Base-by-base conservation (phyloP, 2,113 vertebrate genomes). In the Corydoras sp. region DNA sequence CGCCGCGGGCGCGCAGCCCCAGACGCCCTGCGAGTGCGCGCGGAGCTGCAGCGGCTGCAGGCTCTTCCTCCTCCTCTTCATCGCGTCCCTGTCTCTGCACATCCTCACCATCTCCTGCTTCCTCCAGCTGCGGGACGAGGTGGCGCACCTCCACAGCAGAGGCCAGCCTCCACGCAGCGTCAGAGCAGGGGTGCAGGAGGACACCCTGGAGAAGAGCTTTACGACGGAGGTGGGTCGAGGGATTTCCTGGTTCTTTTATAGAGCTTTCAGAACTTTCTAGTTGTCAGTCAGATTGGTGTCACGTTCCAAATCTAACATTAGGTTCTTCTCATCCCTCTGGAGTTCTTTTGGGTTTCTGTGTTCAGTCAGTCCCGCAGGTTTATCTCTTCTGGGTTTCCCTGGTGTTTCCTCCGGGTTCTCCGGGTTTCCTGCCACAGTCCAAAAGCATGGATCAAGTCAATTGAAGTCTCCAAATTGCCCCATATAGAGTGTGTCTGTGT, bases 61-160 rank as follows among this genome's bases (percentile, higher is more conserved):
- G 13, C 81, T 92, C 68, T 94, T 93, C 85, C 86, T 93, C 83
- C 90, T 90, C 70, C 91, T 96, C 83, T 93, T 96, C 83, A 87
- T 91, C 72, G 86, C 95, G 82, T 95, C 94, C 53, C 89, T 96
- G 73, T 91, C 87, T 50, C 89, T 95, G 71, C 94, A 94, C 86
- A 87, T 93, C 78, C 85, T 95, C 83, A 96, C 93, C 15, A 87
- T 95, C 24, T 85, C 92, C 85, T 95, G 92, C 80, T 95, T 94
- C 71, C 79, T 95, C 85, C 93, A 96, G 67, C 87, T 96, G 67
- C 90, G 92, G 62, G 92, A 91, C 43, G 92, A 96, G 73, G 86
- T 94, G 65, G 91, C 90, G 80, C 89, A 90, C 59, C 83, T 79
- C 63, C 87, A 81, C 74, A 87, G 87, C 81, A 89, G 85, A 77